Evolutionary conservation across 92 coral and sea anemone genomes (phyloP).

Genomic region (Phenganax marumi): DNA sequence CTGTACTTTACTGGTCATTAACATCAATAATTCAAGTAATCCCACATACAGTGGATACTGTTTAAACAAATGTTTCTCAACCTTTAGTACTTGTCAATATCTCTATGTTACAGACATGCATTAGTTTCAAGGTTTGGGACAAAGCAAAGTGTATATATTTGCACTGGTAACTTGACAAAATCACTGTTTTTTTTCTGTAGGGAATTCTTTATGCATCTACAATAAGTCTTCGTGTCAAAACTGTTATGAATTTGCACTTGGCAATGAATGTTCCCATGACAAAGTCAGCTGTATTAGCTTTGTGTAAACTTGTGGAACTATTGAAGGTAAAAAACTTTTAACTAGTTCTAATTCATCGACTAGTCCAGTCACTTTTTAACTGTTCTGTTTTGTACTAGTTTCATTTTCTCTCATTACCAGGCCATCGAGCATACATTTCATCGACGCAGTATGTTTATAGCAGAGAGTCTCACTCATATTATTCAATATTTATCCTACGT

Average conservation of each 20-base stretch:
- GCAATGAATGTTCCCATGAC: constrained; percentile 94
- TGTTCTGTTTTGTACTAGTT: not conserved
- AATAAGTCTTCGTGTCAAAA: constrained; percentile 84
- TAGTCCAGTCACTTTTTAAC: not conserved
- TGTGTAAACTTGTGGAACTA: constrained; percentile 83
- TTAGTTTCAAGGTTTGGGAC: too few species aligned
- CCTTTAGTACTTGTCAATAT: too few species aligned
- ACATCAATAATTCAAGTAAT: too few species aligned
- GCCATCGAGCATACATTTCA: constrained; percentile 96
- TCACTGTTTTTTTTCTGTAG: constrained; percentile 27
- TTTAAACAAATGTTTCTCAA: too few species aligned
- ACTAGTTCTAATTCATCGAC: not conserved
- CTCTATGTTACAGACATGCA: too few species aligned
- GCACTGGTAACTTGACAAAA: not conserved
- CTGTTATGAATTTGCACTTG: constrained; percentile 92
- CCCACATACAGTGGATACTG: too few species aligned
- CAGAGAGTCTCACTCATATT: constrained; percentile 88
- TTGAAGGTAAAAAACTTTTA: constrained; percentile 83
- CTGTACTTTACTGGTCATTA: too few species aligned
- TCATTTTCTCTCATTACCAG: constrained; percentile 35
- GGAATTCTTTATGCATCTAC: constrained; percentile 84
- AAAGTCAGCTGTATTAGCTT: constrained; percentile 83
- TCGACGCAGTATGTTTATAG: constrained; percentile 94
- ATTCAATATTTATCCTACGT: constrained; percentile 84
- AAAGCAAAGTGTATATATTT: too few species aligned